phyloP scores from a whole-genome alignment of 2,113 vertebrate genomes.

The Empidonax traillii region DNA sequence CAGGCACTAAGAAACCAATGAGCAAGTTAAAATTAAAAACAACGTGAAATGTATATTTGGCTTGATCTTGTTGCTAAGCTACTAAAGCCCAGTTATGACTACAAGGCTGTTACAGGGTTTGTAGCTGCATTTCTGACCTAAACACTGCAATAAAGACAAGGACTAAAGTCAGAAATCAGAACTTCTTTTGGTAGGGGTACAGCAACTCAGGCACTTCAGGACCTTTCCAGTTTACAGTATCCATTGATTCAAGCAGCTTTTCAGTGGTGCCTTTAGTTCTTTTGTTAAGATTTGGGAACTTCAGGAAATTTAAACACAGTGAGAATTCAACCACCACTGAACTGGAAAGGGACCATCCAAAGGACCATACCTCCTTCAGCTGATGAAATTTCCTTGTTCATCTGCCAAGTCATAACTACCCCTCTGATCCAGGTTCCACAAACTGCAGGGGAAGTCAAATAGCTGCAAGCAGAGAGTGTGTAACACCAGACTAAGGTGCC shows the following conservation, averaged over 20 bases:
- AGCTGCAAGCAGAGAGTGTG: background rate
- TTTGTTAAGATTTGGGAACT: background rate
- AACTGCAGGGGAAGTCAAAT: background rate
- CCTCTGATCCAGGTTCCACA: background rate
- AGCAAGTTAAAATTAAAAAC: background rate
- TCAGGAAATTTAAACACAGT: background rate
- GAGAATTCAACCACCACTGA: background rate
- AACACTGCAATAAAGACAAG: background rate
- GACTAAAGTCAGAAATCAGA: background rate
- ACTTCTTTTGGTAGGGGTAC: background rate
- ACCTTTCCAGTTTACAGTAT: background rate
- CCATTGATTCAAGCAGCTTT: background rate
- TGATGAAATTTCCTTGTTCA: accelerated
- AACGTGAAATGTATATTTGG: background rate
- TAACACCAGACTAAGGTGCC: background rate
- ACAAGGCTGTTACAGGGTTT: background rate
- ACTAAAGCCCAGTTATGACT: background rate
- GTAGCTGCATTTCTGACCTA: background rate
- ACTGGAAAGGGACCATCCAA: background rate
- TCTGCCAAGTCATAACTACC: background rate
- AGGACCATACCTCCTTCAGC: background rate
- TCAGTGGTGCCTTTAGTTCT: background rate
- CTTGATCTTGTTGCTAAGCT: constrained; percentile 34
- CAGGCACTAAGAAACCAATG: background rate
- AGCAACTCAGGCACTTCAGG: background rate